Conservation (phyloP, 2,888 invertebrate species). For the Abrostola tripartita region DNA sequence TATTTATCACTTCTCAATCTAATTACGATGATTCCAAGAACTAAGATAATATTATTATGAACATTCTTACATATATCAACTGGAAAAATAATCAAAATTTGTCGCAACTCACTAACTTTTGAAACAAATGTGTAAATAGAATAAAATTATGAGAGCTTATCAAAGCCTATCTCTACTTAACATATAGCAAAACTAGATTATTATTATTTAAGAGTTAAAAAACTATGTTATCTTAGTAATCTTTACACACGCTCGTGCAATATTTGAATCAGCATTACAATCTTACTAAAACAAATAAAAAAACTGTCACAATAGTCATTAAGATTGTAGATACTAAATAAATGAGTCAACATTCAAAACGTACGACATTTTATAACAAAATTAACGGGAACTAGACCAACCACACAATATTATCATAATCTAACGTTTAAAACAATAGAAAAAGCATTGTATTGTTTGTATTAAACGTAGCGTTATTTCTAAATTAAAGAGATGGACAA, state of each 20-base stretch:
- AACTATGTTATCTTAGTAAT: constrained; percentile 32
- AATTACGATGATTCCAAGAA: constrained; percentile 45
- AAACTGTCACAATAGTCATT: constrained; percentile 39
- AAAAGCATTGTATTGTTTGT: constrained; percentile 48
- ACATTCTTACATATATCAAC: too few species aligned
- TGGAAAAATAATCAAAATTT: constrained; percentile 6
- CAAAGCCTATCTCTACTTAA: background rate
- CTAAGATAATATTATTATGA: too few species aligned
- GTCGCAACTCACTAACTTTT: background rate
- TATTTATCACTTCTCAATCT: constrained; percentile 42
- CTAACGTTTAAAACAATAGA: constrained; percentile 52
- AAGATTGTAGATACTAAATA: constrained; percentile 38
- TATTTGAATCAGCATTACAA: constrained; percentile 15
- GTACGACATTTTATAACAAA: constrained; percentile 48
- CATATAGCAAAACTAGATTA: background rate
- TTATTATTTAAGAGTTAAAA: constrained; percentile 1
- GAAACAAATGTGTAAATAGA: too few species aligned
- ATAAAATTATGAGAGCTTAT: too few species aligned
- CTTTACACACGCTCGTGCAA: constrained; percentile 41
- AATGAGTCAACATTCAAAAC: constrained; percentile 37
- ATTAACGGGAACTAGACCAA: constrained; percentile 54
- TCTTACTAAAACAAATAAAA: constrained; percentile 28
- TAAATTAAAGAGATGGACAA: constrained; percentile 48
- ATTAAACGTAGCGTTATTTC: constrained; percentile 45
- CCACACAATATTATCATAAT: constrained; percentile 51